Evolutionary conservation across 2,888 invertebrate genomes (phyloP).

Genomic region (Homarus gammarus): DNA sequence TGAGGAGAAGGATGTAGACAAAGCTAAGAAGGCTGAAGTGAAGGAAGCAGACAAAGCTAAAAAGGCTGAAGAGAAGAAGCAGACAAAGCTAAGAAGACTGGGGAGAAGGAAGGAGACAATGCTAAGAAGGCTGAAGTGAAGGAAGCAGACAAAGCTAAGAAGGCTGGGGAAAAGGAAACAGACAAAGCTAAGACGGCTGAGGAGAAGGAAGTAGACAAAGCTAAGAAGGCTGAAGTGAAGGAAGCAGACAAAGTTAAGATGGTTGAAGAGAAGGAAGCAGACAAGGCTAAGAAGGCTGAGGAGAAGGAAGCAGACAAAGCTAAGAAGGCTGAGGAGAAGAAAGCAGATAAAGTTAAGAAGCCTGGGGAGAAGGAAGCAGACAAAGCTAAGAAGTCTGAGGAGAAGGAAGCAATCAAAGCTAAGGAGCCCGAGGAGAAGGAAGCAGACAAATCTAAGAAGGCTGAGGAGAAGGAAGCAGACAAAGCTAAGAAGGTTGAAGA

Average conservation of each 20-base stretch:
- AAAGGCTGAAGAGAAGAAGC: no score
- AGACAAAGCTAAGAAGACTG: background rate
- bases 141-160: background rate
- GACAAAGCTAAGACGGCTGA: background rate
- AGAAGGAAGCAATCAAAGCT: conserved; percentile 31
- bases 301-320: background rate
- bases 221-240: no score
- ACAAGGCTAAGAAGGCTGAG: background rate
- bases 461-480: background rate
- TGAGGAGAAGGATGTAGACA: conserved; percentile 1
- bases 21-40: background rate
- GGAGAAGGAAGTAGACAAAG: background rate
- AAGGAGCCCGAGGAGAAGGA: conserved; percentile 1
- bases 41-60: no score
- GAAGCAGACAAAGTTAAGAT: background rate
- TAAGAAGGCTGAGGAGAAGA: background rate
- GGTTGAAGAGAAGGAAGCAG: background rate
- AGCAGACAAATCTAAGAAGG: background rate
- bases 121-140: background rate
- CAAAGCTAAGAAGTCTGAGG: background rate
- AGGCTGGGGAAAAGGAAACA: background rate
- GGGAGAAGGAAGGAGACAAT: background rate
- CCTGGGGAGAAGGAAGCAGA: background rate
- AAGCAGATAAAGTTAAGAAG: background rate
- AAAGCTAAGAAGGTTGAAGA: background rate